Base-by-base conservation (phyloP, 2,888 invertebrate species). In the Timema podura region DNA sequence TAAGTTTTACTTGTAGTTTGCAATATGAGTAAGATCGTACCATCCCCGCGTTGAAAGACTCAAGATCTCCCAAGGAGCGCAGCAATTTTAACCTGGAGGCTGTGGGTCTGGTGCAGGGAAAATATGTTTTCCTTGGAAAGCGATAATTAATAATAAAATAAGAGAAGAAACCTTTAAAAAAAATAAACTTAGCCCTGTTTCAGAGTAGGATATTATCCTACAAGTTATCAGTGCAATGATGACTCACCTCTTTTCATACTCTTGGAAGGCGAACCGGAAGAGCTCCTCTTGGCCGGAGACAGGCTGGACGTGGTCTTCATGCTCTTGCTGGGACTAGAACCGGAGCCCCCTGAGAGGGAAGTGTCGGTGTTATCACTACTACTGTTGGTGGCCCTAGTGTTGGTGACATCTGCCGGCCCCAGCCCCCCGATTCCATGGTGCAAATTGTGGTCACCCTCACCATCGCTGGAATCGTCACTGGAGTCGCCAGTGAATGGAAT, bases 401-500 rank as follows among this genome's bases (percentile, higher is more conserved):
- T 81, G 49, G 81, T 83, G 72, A 76, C 77, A 66, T 75, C 76
- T 11, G 74, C 76, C 70, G 76, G 76, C 57, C 74, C 77, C 48
- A 76, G 75, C 47, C 76, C 76, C 65, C 79, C 79, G 74, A 81
- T 81, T 54, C 80, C 80, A 61, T 83, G 81, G 59, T 66, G 65
- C 44, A 47, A 48, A 10, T 69, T 65, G 57, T 69, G 69, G 9
- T 64, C 54, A 44, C 70, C 93, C 80, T 95, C 95, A 47, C 96
- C 95, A 79, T 96, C 96, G 10, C 95, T 95, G 2, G 95, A 96
- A 79, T 97, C 96, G 78, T 95, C 95, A 0, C 95, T 94, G 6
- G 95, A 95, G 77, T 97, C 96, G 3, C 96, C 96, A 15, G 93
- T 94, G 80, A 97, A 96, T 9, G 96, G 96, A 88, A 96, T 94